Percentiles rank a stretch among this genome's conserved stretches.
Conservation (phyloP, 1,140 invertebrate genomes). For the Argopecten irradians region DNA sequence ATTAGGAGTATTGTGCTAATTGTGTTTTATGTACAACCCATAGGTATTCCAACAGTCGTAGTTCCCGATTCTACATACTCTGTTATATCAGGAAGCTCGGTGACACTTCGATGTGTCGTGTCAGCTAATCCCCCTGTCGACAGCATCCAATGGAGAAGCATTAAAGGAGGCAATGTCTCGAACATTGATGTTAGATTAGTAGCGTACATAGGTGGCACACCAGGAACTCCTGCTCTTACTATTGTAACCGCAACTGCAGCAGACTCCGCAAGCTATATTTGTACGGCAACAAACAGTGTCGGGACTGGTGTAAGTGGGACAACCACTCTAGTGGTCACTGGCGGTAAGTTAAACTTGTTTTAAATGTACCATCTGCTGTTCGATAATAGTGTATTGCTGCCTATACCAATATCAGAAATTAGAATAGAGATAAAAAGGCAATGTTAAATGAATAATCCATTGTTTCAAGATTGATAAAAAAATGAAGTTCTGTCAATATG, state of each 20-base stretch:
- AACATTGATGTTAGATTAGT: background rate
- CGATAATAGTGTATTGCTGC: no score
- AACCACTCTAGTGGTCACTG: background rate
- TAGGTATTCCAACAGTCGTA: constrained; percentile 29
- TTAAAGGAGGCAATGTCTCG: background rate
- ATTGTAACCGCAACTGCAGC: background rate
- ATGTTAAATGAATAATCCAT: no score
- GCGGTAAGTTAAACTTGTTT: no score
- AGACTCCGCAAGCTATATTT: constrained; percentile 24
- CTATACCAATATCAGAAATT: no score
- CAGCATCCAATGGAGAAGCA: constrained; percentile 28
- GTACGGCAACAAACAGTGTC: constrained; percentile 29
- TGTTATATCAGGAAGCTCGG: constrained; percentile 13
- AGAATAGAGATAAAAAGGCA: no score
- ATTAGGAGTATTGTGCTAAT: no score
- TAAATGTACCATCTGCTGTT: no score
- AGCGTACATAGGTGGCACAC: background rate
- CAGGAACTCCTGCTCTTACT: background rate
- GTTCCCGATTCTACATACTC: constrained; percentile 28
- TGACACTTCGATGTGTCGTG: constrained; percentile 38
- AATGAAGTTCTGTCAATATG: no score
- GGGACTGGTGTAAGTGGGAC: constrained; percentile 28
- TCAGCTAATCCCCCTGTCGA: constrained; percentile 36
- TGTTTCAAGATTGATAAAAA: no score
- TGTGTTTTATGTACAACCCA: no score